phyloP scores from a whole-genome alignment of 2,113 vertebrate genomes.

The Sinocyclocheilus anshuiensis region DNA sequence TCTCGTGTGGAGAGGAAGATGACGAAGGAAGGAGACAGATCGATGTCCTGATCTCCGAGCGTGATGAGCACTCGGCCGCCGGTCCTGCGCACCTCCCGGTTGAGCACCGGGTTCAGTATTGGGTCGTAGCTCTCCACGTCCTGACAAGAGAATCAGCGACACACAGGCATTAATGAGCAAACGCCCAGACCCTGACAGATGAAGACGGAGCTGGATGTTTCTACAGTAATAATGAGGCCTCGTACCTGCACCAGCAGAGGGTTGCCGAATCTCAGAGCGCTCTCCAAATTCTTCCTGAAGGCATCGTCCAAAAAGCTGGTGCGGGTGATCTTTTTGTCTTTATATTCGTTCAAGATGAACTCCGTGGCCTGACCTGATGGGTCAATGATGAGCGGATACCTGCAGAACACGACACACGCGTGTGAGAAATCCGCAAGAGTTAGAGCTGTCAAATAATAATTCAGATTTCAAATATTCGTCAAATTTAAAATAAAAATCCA shows the following conservation, averaged over 20 bases:
- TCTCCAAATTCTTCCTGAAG: conserved; percentile 98
- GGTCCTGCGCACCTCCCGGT: conserved; percentile 95
- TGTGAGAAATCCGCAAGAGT: neutral
- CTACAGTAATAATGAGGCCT: neutral
- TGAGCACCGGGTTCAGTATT: conserved; percentile 94
- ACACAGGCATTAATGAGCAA: neutral
- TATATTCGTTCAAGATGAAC: conserved; percentile 99
- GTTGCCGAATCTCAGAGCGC: conserved; percentile 95
- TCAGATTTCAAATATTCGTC: too few relatives aligned
- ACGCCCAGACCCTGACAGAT: too few relatives aligned
- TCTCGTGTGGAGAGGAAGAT: conserved; percentile 98
- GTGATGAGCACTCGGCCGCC: conserved; percentile 97
- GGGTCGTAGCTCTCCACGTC: conserved; percentile 99
- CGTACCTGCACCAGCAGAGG: conserved; percentile 93
- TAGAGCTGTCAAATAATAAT: too few relatives aligned
- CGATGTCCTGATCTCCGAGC: conserved; percentile 97
- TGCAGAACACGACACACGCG: conserved; percentile 52
- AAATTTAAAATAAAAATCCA: too few relatives aligned
- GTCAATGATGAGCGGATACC: conserved; percentile 96
- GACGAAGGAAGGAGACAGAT: conserved; percentile 95
- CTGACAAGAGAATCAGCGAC: conserved; percentile 64
- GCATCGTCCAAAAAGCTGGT: conserved; percentile 98
- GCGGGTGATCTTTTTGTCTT: conserved; percentile 97
- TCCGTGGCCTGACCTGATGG: conserved; percentile 97
- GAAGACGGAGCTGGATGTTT: neutral